Conservation (phyloP, 2,888 invertebrate species). For the Subacronicta megacephala region DNA sequence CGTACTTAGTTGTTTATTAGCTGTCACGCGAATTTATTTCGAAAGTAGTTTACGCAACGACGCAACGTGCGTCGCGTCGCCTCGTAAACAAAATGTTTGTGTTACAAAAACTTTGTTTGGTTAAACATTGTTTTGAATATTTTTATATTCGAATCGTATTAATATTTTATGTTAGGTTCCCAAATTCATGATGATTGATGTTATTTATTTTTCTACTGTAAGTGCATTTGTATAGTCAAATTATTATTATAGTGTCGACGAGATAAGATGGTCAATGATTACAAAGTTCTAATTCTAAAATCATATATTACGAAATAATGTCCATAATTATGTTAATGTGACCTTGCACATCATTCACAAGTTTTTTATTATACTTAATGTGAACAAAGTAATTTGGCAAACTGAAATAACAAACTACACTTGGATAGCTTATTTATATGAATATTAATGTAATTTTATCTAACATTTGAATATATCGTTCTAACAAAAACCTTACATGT, state of each 20-base stretch:
- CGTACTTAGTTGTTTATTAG: slow-evolving; percentile 31
- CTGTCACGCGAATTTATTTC: slow-evolving; percentile 39
- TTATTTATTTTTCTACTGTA: background rate
- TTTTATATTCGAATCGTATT: too few relatives aligned
- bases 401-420: slow-evolving; percentile 5
- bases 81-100: slow-evolving; percentile 14
- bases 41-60: slow-evolving; percentile 42
- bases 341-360: slow-evolving; percentile 27
- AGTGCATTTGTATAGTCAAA: background rate
- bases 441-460: slow-evolving; percentile 5
- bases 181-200: too few relatives aligned
- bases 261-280: slow-evolving; percentile 1
- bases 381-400: slow-evolving; percentile 14
- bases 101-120: too few relatives aligned
- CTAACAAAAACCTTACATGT: slow-evolving; percentile 4
- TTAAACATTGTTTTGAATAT: too few relatives aligned
- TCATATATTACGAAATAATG: slow-evolving; percentile 9
- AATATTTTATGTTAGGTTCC: too few relatives aligned
- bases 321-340: slow-evolving; percentile 14
- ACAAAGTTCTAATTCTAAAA: slow-evolving; percentile 2
- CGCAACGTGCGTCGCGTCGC: too few relatives aligned
- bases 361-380: slow-evolving; percentile 21
- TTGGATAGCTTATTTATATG: slow-evolving; percentile 16
- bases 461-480: slow-evolving; percentile 9
- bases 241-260: background rate